Percentiles rank a stretch among this genome's conserved stretches.
phyloP scores from a whole-genome alignment of 2,797 vertebrate genomes.

The Sebastes oblongus region DNA sequence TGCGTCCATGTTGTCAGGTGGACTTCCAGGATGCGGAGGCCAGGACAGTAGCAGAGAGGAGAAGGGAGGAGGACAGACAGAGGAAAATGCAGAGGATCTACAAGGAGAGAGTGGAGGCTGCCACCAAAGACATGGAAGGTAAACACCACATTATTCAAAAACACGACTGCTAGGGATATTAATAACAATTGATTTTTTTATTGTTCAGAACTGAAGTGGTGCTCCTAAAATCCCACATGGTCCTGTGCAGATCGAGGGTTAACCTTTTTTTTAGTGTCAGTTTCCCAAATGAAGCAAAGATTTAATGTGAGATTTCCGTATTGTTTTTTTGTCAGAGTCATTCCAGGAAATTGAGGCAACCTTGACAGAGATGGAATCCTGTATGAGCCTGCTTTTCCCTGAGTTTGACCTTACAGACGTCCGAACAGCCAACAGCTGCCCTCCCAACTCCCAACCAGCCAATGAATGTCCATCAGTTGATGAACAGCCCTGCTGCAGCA shows the following conservation, averaged over 20 bases:
- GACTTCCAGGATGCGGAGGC: slow-evolving; percentile 90
- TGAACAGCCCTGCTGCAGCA: slow-evolving; percentile 91
- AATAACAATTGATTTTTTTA: not conserved
- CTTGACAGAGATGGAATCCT: slow-evolving; percentile 90
- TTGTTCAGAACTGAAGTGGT: not conserved
- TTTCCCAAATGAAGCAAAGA: not conserved
- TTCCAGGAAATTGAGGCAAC: slow-evolving; percentile 82
- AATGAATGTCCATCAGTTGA: slow-evolving; percentile 37
- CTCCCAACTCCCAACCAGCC: not conserved
- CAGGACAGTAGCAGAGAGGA: slow-evolving; percentile 87
- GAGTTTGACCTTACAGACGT: slow-evolving; percentile 66
- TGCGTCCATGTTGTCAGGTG: slow-evolving; percentile 79
- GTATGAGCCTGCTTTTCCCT: slow-evolving; percentile 87
- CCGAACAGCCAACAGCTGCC: not conserved
- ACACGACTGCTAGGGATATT: not conserved
- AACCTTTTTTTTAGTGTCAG: not conserved
- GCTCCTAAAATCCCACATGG: not conserved
- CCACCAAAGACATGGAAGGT: slow-evolving; percentile 90
- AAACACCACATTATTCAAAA: not conserved
- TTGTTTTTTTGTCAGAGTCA: slow-evolving; percentile 79
- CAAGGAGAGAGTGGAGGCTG: slow-evolving; percentile 85
- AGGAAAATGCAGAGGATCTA: slow-evolving; percentile 87
- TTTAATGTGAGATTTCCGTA: not conserved
- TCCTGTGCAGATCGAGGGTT: not conserved
- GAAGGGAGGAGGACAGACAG: slow-evolving; percentile 87